phyloP scores from a whole-genome alignment of 2,797 vertebrate species.

The Tinamus major region DNA sequence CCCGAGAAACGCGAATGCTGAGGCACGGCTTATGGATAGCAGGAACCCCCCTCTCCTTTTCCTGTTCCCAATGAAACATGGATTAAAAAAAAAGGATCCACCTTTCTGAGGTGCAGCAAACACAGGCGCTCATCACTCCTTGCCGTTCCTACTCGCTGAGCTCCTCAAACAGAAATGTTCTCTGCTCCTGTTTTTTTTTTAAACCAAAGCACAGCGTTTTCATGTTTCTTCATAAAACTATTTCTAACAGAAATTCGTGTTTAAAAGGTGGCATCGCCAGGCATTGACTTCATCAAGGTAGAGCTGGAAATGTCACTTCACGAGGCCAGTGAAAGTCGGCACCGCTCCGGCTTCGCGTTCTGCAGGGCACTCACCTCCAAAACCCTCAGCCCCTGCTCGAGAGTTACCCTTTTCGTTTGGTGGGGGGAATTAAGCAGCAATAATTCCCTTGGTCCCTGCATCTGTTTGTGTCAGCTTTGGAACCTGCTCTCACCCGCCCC shows the following conservation, averaged over 20 bases:
- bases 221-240: background rate
- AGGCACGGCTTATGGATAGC: background rate
- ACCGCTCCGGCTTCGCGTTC: background rate
- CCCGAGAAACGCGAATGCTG: slow-evolving; percentile 22
- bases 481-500: rapidly evolving
- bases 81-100: background rate
- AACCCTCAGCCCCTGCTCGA: background rate
- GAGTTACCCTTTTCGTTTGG: background rate
- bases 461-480: background rate
- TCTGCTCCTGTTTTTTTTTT: background rate
- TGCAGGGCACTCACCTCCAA: background rate
- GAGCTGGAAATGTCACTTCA: slow-evolving; percentile 18
- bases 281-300: slow-evolving; percentile 40
- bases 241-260: background rate
- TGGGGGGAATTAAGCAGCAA: rapidly evolving
- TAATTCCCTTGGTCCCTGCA: background rate
- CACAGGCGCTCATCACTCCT: background rate
- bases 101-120: background rate
- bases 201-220: rapidly evolving
- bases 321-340: background rate
- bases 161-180: background rate
- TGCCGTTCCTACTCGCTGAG: background rate
- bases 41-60: background rate
- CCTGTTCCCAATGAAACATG: background rate
- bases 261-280: background rate